These are phyloP conservation scores for Pelosia muscerda DNA, from an alignment of 2,888 invertebrate species.

Conservation along the genomic window DNA sequence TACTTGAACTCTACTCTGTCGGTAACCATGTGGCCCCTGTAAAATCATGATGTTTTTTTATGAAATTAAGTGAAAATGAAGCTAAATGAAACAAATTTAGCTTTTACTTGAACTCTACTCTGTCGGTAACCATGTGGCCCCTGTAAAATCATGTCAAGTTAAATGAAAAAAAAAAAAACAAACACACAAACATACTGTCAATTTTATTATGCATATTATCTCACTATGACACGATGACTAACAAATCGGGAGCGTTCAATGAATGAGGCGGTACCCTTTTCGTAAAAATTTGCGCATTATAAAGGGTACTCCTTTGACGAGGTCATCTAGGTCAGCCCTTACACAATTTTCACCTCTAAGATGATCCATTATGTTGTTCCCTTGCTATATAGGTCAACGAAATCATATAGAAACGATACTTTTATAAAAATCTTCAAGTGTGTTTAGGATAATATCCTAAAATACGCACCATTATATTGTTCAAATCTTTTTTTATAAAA, in stretches of 20 bases:
- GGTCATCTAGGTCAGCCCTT: constrained; percentile 14
- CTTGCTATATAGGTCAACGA: constrained; percentile 11
- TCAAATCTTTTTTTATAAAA: too few species aligned
- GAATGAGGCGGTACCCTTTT: constrained; percentile 9
- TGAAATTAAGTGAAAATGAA: too few species aligned
- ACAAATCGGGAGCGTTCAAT: constrained; percentile 5
- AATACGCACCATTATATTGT: too few species aligned
- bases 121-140: too few species aligned
- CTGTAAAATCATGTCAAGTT: too few species aligned
- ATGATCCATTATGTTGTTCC: constrained; percentile 8
- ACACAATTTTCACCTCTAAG: constrained; percentile 4
- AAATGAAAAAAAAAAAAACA: neutral
- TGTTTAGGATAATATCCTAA: too few species aligned
- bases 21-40: too few species aligned
- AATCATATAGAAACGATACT: constrained; percentile 2
- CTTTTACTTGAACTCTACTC: too few species aligned
- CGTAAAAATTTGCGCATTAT: neutral
- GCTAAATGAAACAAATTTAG: too few species aligned
- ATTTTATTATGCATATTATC: neutral
- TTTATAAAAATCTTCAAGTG: neutral
- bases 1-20: too few species aligned
- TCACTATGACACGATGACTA: constrained; percentile 14
- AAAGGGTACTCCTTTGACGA: constrained; percentile 13
- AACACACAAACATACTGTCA: neutral
- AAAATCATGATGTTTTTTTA: too few species aligned